Conservation (phyloP, 2,797 vertebrate genomes). For the Manis crassicaudata region DNA sequence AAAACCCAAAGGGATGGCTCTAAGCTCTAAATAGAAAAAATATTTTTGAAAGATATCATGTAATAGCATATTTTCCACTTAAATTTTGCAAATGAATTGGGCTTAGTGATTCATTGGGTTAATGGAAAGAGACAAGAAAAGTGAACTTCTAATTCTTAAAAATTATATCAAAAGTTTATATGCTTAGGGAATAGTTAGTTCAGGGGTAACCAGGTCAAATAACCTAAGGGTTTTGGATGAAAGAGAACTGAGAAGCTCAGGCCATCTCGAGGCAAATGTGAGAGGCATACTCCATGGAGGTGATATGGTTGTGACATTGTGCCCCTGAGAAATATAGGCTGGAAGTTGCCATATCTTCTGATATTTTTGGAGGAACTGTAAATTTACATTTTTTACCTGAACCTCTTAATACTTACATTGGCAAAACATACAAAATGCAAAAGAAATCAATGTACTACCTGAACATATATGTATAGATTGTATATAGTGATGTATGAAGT, state of each 20-base stretch:
- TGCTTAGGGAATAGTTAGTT: background rate
- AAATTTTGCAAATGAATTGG: slow-evolving; percentile 7
- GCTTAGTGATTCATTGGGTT: background rate
- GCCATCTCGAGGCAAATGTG: background rate
- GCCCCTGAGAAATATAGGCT: background rate
- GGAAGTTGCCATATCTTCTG: background rate
- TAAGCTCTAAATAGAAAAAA: background rate
- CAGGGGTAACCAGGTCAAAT: background rate
- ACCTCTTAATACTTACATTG: background rate
- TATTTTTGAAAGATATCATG: background rate
- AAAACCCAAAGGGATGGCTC: background rate
- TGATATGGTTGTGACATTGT: background rate
- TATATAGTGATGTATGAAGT: background rate
- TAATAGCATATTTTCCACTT: background rate
- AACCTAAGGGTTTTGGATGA: background rate
- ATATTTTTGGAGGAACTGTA: background rate
- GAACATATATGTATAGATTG: background rate
- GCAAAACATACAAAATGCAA: background rate
- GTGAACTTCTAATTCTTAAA: background rate
- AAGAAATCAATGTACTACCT: background rate
- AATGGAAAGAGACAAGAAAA: slow-evolving; percentile 2
- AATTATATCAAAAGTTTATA: background rate
- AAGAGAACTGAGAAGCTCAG: background rate
- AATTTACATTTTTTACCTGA: background rate
- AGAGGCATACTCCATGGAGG: background rate